Evolutionary conservation across 2,888 invertebrate genomes (phyloP).

Genomic region (Melieria crassipennis): DNA sequence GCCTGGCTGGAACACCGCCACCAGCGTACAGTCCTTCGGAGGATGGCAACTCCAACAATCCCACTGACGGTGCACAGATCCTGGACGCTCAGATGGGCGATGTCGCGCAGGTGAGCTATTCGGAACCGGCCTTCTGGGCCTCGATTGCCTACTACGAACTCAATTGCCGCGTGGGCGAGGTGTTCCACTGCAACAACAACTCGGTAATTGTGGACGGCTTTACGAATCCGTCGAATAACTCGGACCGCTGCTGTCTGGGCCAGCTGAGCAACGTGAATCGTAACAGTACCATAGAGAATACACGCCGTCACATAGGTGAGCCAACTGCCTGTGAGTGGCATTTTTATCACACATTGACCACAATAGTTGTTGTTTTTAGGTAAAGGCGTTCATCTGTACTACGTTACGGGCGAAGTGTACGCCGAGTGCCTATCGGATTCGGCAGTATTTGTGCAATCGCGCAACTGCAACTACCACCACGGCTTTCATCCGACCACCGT

Average conservation of each 20-base stretch:
- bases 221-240: slow-evolving; percentile 97
- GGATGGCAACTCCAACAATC: slow-evolving; percentile 76
- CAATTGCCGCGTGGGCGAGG: slow-evolving; percentile 97
- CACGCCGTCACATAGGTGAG: slow-evolving; percentile 92
- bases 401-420: slow-evolving; percentile 97
- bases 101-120: slow-evolving; percentile 87
- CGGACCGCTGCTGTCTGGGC: slow-evolving; percentile 96
- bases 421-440: slow-evolving; percentile 97
- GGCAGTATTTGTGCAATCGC: slow-evolving; percentile 97
- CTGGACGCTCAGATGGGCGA: slow-evolving; percentile 73
- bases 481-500: slow-evolving; percentile 99
- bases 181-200: slow-evolving; percentile 90
- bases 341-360: too few species aligned
- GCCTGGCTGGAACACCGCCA: slow-evolving; percentile 92
- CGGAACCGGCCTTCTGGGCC: slow-evolving; percentile 97
- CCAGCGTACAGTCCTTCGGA: slow-evolving; percentile 94
- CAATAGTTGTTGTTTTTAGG: slow-evolving; percentile 41
- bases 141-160: slow-evolving; percentile 98
- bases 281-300: slow-evolving; percentile 98
- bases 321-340: background rate
- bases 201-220: slow-evolving; percentile 98
- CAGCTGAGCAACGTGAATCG: slow-evolving; percentile 98
- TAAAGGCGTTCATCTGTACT: slow-evolving; percentile 89
- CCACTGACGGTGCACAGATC: slow-evolving; percentile 68
- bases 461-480: slow-evolving; percentile 98